phyloP scores from a whole-genome alignment of 2,888 invertebrate species.

The Congeria kusceri region DNA sequence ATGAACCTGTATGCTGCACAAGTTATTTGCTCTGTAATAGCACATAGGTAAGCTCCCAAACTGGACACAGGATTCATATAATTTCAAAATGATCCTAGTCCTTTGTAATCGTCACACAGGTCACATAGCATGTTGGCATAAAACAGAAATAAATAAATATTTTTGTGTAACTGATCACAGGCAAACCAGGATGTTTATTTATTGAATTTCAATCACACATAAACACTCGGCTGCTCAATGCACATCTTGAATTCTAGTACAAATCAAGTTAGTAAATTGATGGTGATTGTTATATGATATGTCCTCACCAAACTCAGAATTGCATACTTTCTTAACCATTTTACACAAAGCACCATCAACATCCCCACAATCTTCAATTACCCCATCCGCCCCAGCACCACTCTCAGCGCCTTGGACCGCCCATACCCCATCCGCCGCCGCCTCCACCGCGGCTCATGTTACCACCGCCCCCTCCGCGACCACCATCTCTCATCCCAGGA shows the following conservation, averaged over 20 bases:
- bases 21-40: slow-evolving; percentile 45
- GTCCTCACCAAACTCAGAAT: slow-evolving; percentile 73
- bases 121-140: slow-evolving; percentile 17
- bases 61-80: slow-evolving; percentile 9
- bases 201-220: slow-evolving; percentile 31
- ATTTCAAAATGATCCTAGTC: slow-evolving; percentile 63
- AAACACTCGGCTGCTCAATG: slow-evolving; percentile 21
- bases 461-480: slow-evolving; percentile 88
- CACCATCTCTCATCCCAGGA: slow-evolving; percentile 75
- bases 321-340: slow-evolving; percentile 77
- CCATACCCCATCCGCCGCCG: slow-evolving; percentile 81
- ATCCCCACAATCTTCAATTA: slow-evolving; percentile 13
- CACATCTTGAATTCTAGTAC: slow-evolving; percentile 11
- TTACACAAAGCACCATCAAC: slow-evolving; percentile 61
- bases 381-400: slow-evolving; percentile 38
- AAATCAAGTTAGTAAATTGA: slow-evolving; percentile 20
- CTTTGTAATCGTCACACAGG: slow-evolving; percentile 24
- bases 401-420: slow-evolving; percentile 68
- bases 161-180: slow-evolving; percentile 42
- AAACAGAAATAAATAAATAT: slow-evolving; percentile 56
- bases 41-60: slow-evolving; percentile 47
- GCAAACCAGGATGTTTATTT: slow-evolving; percentile 25
- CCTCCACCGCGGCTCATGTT: slow-evolving; percentile 82
- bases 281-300: slow-evolving; percentile 56
- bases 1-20: slow-evolving; percentile 35